phyloP scores from a whole-genome alignment of 1,140 invertebrate species.

The Ceratitis capitata region DNA sequence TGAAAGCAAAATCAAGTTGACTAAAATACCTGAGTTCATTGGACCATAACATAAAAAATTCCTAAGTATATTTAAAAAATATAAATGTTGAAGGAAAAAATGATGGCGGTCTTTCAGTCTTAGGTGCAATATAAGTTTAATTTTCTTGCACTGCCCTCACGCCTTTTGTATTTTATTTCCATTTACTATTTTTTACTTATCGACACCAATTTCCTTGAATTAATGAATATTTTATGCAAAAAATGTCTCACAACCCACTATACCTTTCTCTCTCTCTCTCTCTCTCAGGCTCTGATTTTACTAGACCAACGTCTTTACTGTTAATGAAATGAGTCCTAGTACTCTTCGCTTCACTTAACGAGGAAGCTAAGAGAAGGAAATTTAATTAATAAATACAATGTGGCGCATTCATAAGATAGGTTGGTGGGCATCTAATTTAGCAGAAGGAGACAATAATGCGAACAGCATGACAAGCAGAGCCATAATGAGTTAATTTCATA shows the following conservation, averaged over 20 bases:
- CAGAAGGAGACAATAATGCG: too few relatives aligned
- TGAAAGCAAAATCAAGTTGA: too few relatives aligned
- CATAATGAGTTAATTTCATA: conserved; percentile 12
- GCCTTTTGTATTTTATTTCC: neutral
- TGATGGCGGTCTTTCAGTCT: too few relatives aligned
- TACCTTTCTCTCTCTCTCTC: neutral
- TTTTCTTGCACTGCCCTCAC: too few relatives aligned
- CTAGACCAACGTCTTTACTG: neutral
- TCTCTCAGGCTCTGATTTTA: neutral
- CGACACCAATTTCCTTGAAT: neutral
- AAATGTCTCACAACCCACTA: neutral
- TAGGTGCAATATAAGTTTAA: too few relatives aligned
- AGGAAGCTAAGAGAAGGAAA: neutral
- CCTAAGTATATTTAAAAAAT: too few relatives aligned
- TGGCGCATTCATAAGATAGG: neutral
- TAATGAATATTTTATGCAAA: conserved; percentile 26
- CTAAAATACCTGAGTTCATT: too few relatives aligned
- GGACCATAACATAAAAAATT: too few relatives aligned
- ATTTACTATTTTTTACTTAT: conserved; percentile 6
- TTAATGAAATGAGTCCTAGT: neutral
- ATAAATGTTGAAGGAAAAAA: too few relatives aligned
- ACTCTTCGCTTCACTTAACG: neutral
- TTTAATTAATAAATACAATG: conserved; percentile 34
- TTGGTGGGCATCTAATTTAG: neutral
- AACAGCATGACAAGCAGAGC: neutral